Evolutionary conservation across 2,888 invertebrate species (phyloP).

Genomic region (Fragum whitleyi): DNA sequence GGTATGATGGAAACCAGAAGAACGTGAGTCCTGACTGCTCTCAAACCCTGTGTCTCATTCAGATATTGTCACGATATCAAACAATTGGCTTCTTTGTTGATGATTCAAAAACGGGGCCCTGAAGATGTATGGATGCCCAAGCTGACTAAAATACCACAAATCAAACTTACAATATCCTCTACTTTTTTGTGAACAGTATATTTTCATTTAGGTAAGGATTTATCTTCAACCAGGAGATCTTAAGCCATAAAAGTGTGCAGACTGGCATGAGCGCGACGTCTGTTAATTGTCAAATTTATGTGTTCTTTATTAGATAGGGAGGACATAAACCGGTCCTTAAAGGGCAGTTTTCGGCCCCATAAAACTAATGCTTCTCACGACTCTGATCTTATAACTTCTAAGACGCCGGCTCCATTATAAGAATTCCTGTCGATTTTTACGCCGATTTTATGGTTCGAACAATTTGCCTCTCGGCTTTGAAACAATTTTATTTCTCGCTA

Average conservation of each 20-base stretch:
- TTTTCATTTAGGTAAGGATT: too few relatives aligned
- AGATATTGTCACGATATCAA: too few relatives aligned
- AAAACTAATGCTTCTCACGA: conserved; percentile 28
- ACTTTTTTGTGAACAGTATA: too few relatives aligned
- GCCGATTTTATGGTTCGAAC: conserved; percentile 19
- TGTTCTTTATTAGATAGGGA: not conserved
- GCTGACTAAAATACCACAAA: too few relatives aligned
- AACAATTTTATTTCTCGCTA: conserved; percentile 26
- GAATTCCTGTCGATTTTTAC: conserved; percentile 27
- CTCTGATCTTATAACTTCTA: conserved; percentile 14
- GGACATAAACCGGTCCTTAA: conserved; percentile 25
- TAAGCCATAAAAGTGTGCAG: not conserved
- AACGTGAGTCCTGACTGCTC: too few relatives aligned
- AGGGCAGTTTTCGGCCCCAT: conserved; percentile 18
- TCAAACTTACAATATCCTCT: too few relatives aligned
- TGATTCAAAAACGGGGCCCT: too few relatives aligned
- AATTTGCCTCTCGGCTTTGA: conserved; percentile 39
- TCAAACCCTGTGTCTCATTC: too few relatives aligned
- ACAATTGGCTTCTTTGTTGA: too few relatives aligned
- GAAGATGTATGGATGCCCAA: too few relatives aligned
- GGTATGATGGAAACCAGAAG: too few relatives aligned
- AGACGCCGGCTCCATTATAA: conserved; percentile 20
- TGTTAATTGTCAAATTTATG: conserved; percentile 27
- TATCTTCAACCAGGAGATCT: too few relatives aligned
- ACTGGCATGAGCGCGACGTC: conserved; percentile 8